Evolutionary conservation across 2,888 invertebrate species (phyloP).

Genomic region (Catocala fraxini): DNA sequence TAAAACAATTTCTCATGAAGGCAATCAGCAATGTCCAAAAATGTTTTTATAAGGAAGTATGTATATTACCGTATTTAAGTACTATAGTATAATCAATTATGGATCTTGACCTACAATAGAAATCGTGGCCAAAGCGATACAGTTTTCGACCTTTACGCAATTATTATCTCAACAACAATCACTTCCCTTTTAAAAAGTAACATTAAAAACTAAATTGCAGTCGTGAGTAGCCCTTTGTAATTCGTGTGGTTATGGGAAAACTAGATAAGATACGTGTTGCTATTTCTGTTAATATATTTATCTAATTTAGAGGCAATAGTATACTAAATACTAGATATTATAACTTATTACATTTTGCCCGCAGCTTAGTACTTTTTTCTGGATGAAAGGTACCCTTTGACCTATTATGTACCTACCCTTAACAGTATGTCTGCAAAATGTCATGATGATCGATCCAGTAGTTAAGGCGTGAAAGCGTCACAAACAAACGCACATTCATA

Average conservation of each 20-base stretch:
- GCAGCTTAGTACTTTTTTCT: too few relatives aligned
- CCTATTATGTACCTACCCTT: too few relatives aligned
- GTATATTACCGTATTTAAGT: slow-evolving; percentile 10
- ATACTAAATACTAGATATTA: too few relatives aligned
- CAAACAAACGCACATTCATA: too few relatives aligned
- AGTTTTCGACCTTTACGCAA: slow-evolving; percentile 45
- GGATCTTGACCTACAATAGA: slow-evolving; percentile 47
- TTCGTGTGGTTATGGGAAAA: background rate
- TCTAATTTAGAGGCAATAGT: too few relatives aligned
- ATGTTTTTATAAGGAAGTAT: slow-evolving; percentile 6
- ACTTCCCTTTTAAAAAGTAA: slow-evolving; percentile 37
- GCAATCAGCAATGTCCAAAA: background rate
- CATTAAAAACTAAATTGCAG: slow-evolving; percentile 35
- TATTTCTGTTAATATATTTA: background rate
- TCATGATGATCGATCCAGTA: too few relatives aligned
- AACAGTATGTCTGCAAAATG: too few relatives aligned
- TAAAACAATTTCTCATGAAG: too few relatives aligned
- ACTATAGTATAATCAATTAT: slow-evolving; percentile 25
- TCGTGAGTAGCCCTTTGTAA: slow-evolving; percentile 39
- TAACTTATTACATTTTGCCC: too few relatives aligned
- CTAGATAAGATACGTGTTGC: slow-evolving; percentile 28
- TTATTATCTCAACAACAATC: slow-evolving; percentile 30
- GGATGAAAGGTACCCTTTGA: too few relatives aligned
- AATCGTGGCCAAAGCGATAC: slow-evolving; percentile 34
- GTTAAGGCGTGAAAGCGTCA: too few relatives aligned